Percentiles rank a stretch among this genome's conserved stretches.
Conservation (phyloP, 2,888 invertebrate genomes). For the Latrodectus elegans region DNA sequence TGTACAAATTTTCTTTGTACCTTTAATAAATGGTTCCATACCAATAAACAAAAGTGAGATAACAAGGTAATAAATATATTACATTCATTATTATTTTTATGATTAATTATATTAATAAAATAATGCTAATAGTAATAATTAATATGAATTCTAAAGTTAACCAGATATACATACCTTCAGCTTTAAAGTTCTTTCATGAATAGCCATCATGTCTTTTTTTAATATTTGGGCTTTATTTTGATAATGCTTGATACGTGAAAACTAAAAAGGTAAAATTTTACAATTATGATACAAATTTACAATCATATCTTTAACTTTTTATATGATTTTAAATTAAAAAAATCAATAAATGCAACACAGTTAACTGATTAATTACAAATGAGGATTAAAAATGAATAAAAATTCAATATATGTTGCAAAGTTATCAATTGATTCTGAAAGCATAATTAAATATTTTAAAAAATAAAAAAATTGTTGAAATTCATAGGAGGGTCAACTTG, state of each 20-base stretch:
- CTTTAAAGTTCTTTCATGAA: slow-evolving; percentile 66
- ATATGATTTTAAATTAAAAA: neutral
- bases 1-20: no score
- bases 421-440: neutral
- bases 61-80: no score
- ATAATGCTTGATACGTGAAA: slow-evolving; percentile 73
- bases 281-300: neutral
- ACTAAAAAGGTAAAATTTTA: slow-evolving; percentile 71
- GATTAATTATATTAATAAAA: no score
- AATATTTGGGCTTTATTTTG: slow-evolving; percentile 73
- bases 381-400: no score
- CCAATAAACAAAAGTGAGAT: no score
- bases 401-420: neutral
- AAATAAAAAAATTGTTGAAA: no score
- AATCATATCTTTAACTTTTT: neutral
- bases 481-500: no score
- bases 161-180: slow-evolving; percentile 52
- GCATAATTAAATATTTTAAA: no score
- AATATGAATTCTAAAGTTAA: neutral
- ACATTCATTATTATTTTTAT: no score
- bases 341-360: neutral
- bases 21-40: no score
- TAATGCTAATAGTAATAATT: neutral
- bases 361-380: neutral
- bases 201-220: slow-evolving; percentile 74